Evolutionary conservation across 2,888 invertebrate genomes (phyloP).

Genomic region (Cephonodes hylas): DNA sequence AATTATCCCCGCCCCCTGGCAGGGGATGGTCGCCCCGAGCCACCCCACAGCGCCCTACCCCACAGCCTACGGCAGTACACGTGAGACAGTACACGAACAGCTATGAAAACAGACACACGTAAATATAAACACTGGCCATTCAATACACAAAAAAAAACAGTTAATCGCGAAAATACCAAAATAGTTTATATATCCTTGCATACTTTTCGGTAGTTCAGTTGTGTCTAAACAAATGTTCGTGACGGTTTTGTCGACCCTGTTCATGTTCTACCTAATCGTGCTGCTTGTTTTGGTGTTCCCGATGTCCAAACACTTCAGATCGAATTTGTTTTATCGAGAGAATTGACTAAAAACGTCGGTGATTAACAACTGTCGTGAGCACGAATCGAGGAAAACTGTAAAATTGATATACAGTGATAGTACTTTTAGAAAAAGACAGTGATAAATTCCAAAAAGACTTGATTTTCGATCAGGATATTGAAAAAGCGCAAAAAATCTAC

Average conservation of each 20-base stretch:
- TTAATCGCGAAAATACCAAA: conserved; percentile 2
- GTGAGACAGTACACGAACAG: conserved; percentile 41
- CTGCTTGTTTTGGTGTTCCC: conserved; percentile 66
- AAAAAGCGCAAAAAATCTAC: neutral
- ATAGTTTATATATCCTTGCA: too few relatives aligned
- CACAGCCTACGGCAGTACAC: conserved; percentile 19
- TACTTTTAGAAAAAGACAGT: too few relatives aligned
- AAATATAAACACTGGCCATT: neutral
- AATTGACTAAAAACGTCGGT: conserved; percentile 14
- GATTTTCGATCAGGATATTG: too few relatives aligned
- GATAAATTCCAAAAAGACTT: too few relatives aligned
- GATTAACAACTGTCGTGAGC: neutral
- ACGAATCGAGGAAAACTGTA: too few relatives aligned
- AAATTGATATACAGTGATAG: too few relatives aligned
- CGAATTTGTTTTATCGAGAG: conserved; percentile 22
- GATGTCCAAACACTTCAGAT: conserved; percentile 60
- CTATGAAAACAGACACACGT: conserved; percentile 36
- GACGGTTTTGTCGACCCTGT: conserved; percentile 55
- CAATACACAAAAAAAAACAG: neutral
- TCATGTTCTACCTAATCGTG: conserved; percentile 65
- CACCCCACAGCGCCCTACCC: conserved; percentile 21
- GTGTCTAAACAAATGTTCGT: conserved; percentile 42
- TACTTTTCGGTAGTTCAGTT: neutral
- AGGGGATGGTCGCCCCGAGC: conserved; percentile 17
- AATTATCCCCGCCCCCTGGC: conserved; percentile 10